Conservation (phyloP, 1,140 invertebrate genomes). For the Vanessa atalanta region DNA sequence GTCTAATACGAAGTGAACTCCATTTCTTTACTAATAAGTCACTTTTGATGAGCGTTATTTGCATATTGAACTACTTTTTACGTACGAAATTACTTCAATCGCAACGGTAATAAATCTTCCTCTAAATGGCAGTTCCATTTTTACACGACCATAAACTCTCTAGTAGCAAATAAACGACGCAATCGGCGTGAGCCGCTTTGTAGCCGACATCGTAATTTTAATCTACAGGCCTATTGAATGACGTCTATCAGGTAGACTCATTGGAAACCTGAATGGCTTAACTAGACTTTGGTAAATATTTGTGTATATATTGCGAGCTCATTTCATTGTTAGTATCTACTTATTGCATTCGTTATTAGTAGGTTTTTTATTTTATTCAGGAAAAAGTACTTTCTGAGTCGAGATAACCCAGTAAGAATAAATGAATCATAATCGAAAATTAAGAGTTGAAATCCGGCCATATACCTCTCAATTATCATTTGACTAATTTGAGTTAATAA, state of each 20-base stretch:
- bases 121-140: slow-evolving; percentile 37
- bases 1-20: neutral
- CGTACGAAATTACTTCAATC: slow-evolving; percentile 40
- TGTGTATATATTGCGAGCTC: too few species aligned
- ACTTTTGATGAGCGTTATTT: slow-evolving; percentile 36
- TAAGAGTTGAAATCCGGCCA: too few species aligned
- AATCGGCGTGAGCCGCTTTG: slow-evolving; percentile 21
- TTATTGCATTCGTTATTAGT: too few species aligned
- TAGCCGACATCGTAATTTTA: slow-evolving; percentile 27
- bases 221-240: slow-evolving; percentile 5
- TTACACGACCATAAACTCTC: slow-evolving; percentile 39
- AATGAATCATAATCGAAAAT: too few species aligned
- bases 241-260: neutral
- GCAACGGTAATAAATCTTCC: slow-evolving; percentile 45
- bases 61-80: slow-evolving; percentile 36
- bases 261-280: neutral
- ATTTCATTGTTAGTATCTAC: too few species aligned
- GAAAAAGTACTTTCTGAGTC: too few species aligned
- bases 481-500: too few species aligned
- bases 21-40: slow-evolving; percentile 21
- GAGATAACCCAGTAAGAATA: too few species aligned
- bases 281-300: neutral
- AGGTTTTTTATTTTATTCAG: too few species aligned
- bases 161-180: slow-evolving; percentile 35
- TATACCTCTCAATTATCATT: too few species aligned